Evolutionary conservation across 2,113 vertebrate genomes (phyloP).

Genomic region (Phainopepla nitens): DNA sequence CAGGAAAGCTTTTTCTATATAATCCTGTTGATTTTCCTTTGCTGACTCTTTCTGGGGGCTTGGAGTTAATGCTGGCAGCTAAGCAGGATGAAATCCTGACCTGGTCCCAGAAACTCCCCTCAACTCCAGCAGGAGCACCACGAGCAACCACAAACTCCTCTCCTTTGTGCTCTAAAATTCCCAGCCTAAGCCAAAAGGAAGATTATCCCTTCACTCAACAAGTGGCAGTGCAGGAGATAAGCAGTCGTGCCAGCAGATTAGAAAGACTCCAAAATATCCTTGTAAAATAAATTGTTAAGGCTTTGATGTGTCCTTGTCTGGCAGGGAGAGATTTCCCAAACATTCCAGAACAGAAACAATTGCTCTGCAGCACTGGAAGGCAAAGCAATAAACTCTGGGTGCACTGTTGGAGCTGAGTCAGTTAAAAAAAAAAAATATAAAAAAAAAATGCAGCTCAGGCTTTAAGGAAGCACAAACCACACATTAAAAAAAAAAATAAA

Average conservation of each 20-base stretch:
- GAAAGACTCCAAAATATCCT: not conserved
- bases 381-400: not conserved
- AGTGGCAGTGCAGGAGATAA: not conserved
- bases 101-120: not conserved
- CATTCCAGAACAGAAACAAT: not conserved
- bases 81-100: not conserved
- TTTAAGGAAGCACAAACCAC: not conserved
- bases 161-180: not conserved
- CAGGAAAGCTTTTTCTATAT: not conserved
- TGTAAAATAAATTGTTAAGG: not conserved
- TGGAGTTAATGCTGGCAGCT: not conserved
- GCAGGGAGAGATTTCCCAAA: not conserved
- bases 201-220: slow-evolving; percentile 8
- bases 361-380: not conserved
- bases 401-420: not conserved
- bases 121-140: not conserved
- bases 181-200: not conserved
- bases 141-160: not conserved
- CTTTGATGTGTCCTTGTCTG: slow-evolving; percentile 9
- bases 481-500: not conserved
- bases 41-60: not conserved
- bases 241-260: not conserved
- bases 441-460: not conserved
- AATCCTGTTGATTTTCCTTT: not conserved
- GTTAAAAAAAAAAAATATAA: not conserved